Percentiles rank a stretch among this genome's conserved stretches.
phyloP scores from a whole-genome alignment of 2,113 vertebrate species.

The Catagonus wagneri region DNA sequence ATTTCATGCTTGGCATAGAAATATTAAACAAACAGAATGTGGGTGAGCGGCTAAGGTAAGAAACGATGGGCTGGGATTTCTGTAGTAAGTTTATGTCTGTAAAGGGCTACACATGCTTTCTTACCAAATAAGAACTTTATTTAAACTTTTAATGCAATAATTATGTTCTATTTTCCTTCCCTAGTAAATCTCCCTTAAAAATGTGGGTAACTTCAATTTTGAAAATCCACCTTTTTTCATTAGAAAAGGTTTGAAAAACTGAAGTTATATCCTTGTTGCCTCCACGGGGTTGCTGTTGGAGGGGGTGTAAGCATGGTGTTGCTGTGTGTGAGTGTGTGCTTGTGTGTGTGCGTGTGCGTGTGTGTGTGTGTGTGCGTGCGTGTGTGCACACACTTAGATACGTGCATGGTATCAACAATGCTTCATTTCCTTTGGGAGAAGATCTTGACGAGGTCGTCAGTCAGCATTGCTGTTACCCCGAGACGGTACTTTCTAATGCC shows the following conservation, averaged over 20 bases:
- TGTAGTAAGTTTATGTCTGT: neutral
- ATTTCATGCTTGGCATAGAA: neutral
- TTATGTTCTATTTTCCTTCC: neutral
- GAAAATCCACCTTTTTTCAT: neutral
- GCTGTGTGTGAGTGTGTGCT: neutral
- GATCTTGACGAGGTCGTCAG: conserved; percentile 36
- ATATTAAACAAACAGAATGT: neutral
- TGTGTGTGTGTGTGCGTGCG: accelerated
- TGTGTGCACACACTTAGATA: accelerated
- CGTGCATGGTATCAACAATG: neutral
- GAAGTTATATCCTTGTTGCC: neutral
- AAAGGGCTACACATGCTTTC: neutral
- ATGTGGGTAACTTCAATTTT: neutral
- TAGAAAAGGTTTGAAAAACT: neutral
- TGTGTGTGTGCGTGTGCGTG: neutral
- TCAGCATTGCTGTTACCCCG: conserved; percentile 48
- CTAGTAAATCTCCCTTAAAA: neutral
- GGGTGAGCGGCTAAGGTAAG: neutral
- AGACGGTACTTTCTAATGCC: neutral
- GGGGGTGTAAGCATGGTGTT: neutral
- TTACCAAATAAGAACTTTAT: neutral
- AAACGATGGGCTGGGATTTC: neutral
- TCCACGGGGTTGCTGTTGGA: neutral
- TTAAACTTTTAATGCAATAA: neutral
- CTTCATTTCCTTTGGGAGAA: conserved; percentile 61